Evolutionary conservation across 2,113 vertebrate species (phyloP).

Genomic region (Urocitellus parryii): DNA sequence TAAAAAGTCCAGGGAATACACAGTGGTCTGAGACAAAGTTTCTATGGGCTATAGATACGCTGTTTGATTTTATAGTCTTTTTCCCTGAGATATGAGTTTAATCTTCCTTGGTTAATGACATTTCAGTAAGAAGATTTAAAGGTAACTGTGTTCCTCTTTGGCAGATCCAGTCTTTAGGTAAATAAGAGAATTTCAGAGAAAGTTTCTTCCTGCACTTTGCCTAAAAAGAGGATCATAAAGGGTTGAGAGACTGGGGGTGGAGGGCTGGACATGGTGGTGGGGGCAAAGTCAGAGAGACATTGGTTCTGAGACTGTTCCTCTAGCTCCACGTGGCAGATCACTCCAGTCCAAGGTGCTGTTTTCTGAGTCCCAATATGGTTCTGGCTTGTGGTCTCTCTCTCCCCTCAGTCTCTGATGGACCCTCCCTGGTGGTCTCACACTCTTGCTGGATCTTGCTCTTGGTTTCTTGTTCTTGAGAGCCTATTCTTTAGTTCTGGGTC

Average conservation of each 20-base stretch:
- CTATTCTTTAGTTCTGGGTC: neutral
- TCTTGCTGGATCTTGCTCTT: neutral
- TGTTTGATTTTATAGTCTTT: neutral
- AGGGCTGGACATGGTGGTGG: neutral
- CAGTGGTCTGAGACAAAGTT: neutral
- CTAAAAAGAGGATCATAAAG: neutral
- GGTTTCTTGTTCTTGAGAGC: neutral
- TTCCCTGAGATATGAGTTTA: neutral
- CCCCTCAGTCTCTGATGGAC: no score
- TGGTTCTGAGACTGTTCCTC: neutral
- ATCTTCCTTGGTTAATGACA: neutral
- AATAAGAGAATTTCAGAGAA: neutral
- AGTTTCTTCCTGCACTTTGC: neutral
- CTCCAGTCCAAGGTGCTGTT: neutral
- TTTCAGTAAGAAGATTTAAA: constrained; percentile 2
- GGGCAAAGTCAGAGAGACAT: neutral
- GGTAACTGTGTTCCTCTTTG: neutral
- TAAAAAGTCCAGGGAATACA: neutral
- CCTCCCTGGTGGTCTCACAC: fast-evolving
- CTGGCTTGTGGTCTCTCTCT: neutral
- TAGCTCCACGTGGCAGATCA: neutral
- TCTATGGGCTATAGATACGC: neutral
- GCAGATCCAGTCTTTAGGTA: neutral
- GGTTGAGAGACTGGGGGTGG: neutral
- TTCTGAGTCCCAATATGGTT: neutral